Conservation (phyloP, 2,113 vertebrate genomes). For the Centropristis striata region DNA sequence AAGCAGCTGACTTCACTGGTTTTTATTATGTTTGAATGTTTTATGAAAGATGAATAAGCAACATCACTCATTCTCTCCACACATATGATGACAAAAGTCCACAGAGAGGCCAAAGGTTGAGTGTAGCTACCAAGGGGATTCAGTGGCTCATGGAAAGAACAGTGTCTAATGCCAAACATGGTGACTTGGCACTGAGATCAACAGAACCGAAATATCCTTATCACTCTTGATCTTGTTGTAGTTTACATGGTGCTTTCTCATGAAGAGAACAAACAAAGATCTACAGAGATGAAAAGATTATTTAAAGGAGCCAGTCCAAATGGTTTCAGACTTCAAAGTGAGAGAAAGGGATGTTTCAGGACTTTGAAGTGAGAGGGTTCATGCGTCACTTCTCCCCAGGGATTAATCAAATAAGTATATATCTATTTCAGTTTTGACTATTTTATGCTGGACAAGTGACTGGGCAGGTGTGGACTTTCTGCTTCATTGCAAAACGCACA, state of each 20-base stretch:
- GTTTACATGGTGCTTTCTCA: constrained; percentile 21
- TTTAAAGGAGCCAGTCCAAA: constrained; percentile 19
- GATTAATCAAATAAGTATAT: constrained; percentile 27
- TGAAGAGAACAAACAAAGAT: constrained; percentile 40
- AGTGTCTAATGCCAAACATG: constrained; percentile 19
- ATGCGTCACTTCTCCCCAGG: constrained; percentile 14
- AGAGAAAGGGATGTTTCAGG: constrained; percentile 6
- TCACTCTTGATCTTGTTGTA: neutral
- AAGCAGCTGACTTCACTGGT: neutral
- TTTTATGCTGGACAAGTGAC: neutral
- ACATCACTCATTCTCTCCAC: neutral
- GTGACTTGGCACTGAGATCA: constrained; percentile 35
- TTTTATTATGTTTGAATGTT: neutral
- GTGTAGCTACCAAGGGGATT: neutral
- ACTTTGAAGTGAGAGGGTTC: constrained; percentile 40
- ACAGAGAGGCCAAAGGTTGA: neutral
- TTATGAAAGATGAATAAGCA: neutral
- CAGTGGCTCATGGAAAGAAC: neutral
- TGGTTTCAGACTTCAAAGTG: constrained; percentile 49
- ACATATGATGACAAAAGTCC: neutral
- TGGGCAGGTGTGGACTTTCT: neutral
- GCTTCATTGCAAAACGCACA: constrained; percentile 24
- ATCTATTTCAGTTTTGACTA: neutral
- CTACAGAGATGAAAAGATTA: constrained; percentile 26
- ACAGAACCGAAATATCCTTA: constrained; percentile 33